Percentiles rank a stretch among this genome's conserved stretches.
phyloP scores from a whole-genome alignment of 2,797 vertebrate species.

The Helicolenus hilgendorfi region DNA sequence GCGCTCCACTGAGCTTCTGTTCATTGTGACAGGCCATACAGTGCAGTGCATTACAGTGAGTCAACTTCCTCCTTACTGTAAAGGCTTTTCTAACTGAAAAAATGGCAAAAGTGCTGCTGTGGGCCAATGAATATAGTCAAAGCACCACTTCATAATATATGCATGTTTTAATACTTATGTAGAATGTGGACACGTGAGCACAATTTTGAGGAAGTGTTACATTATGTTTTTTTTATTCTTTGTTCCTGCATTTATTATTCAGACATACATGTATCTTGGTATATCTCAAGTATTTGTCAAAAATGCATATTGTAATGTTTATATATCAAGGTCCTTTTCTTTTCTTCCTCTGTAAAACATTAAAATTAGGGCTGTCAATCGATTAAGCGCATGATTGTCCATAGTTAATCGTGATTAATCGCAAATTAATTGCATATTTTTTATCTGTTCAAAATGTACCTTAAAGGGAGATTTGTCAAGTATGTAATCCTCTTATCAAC shows the following conservation, averaged over 20 bases:
- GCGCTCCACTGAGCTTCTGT: conserved; percentile 67
- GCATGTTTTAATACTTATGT: neutral
- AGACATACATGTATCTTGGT: neutral
- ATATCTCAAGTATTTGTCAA: neutral
- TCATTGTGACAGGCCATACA: conserved; percentile 70
- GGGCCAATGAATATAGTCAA: neutral
- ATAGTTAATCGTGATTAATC: too few species aligned
- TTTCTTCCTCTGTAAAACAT: neutral
- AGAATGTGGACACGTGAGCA: neutral
- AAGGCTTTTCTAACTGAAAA: conserved; percentile 23
- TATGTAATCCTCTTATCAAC: too few species aligned
- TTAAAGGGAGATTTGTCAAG: too few species aligned
- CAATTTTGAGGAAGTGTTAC: neutral
- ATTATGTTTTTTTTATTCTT: neutral
- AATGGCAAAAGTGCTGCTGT: conserved; percentile 24
- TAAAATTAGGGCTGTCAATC: too few species aligned
- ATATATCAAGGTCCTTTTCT: neutral
- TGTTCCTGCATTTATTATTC: neutral
- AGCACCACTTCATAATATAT: neutral
- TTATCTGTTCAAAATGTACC: too few species aligned
- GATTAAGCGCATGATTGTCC: too few species aligned
- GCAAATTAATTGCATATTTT: too few species aligned
- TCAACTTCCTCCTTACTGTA: conserved; percentile 52
- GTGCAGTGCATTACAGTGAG: conserved; percentile 63
- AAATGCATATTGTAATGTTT: neutral